Conservation (phyloP, 2,113 vertebrate species). For the Neolamprologus kungweensis region DNA sequence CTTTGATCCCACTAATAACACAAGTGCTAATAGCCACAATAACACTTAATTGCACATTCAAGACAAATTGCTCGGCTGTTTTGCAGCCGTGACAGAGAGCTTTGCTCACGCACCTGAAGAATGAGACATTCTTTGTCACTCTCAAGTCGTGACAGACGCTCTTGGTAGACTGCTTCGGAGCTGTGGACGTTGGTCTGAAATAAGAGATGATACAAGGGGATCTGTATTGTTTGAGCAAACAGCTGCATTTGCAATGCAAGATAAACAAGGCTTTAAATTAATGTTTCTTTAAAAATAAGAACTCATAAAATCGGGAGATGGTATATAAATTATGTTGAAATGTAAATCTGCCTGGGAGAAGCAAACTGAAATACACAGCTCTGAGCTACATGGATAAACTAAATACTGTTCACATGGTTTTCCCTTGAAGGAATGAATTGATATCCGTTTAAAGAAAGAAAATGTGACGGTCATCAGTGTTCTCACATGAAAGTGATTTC, state of each 20-base stretch:
- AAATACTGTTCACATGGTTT: neutral
- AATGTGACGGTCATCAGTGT: conserved; percentile 1
- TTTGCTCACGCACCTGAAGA: conserved; percentile 80
- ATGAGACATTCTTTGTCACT: conserved; percentile 96
- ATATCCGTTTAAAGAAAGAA: neutral
- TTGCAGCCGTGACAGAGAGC: neutral
- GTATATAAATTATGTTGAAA: neutral
- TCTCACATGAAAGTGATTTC: conserved; percentile 33
- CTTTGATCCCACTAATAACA: neutral
- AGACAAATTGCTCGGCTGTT: neutral
- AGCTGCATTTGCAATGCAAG: neutral
- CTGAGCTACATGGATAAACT: neutral
- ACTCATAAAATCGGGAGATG: neutral
- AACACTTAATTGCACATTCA: neutral
- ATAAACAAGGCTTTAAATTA: neutral
- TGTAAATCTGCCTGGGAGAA: neutral
- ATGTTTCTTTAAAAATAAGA: neutral
- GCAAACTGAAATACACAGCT: neutral
- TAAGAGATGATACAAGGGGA: neutral
- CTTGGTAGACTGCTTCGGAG: conserved; percentile 81
- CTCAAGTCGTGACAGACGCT: conserved; percentile 87
- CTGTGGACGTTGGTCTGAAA: conserved; percentile 87
- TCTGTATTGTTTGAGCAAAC: neutral
- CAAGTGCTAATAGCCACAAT: neutral
- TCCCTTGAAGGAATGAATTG: neutral